Evolutionary conservation across 2,888 invertebrate genomes (phyloP).

Genomic region (Prenolepis imparis): DNA sequence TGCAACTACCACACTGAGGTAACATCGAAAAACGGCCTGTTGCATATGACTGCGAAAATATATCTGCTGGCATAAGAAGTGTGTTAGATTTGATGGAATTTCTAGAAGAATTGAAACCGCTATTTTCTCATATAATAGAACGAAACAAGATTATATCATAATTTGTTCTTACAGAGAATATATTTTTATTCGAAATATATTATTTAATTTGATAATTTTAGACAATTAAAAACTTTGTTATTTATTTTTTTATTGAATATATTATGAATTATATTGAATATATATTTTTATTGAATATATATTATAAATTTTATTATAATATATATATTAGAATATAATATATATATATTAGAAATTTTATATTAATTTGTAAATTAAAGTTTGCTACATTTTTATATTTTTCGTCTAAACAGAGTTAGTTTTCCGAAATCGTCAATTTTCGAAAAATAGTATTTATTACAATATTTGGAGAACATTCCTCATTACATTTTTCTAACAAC

Average conservation of each 20-base stretch:
- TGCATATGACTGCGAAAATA: slow-evolving; percentile 56
- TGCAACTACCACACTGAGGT: slow-evolving; percentile 43
- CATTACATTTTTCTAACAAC: not conserved
- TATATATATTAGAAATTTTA: not conserved
- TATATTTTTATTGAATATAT: no score
- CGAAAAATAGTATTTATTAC: not conserved
- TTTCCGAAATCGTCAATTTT: not conserved
- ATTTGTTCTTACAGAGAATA: not conserved
- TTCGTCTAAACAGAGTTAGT: not conserved
- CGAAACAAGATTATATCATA: not conserved
- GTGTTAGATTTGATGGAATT: slow-evolving; percentile 40
- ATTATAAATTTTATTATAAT: no score
- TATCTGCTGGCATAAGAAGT: slow-evolving; percentile 41
- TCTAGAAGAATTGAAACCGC: slow-evolving; percentile 39
- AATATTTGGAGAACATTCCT: not conserved
- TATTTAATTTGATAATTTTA: not conserved
- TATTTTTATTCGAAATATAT: not conserved
- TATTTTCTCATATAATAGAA: not conserved
- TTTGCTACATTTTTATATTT: not conserved
- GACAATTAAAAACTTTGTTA: not conserved
- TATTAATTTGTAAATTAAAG: not conserved
- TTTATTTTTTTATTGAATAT: not conserved
- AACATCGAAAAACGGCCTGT: slow-evolving; percentile 57
- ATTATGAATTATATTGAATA: no score
- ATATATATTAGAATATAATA: no score